Percentiles rank a stretch among this genome's conserved stretches.
Evolutionary conservation across 2,113 vertebrate species (phyloP).

Genomic region (Ramphastos sulfuratus): DNA sequence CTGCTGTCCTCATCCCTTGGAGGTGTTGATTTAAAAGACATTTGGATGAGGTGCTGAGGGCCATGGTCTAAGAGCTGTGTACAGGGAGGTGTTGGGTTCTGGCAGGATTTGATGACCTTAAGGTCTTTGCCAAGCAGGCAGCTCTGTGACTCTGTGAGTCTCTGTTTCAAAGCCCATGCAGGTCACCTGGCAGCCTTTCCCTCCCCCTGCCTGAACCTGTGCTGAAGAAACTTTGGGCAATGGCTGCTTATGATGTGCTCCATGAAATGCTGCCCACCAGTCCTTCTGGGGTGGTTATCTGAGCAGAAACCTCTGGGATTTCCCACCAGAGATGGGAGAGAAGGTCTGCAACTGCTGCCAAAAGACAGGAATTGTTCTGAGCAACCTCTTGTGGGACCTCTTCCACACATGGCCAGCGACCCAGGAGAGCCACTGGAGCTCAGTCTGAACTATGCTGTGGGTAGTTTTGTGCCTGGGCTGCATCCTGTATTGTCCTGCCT

Average conservation of each 20-base stretch:
- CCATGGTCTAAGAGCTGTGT: no score
- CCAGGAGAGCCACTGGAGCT: neutral
- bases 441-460: neutral
- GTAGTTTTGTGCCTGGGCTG: neutral
- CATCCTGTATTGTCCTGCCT: neutral
- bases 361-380: neutral
- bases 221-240: neutral
- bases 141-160: no score
- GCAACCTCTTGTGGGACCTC: fast-evolving
- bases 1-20: no score
- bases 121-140: no score
- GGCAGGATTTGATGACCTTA: no score
- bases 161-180: neutral
- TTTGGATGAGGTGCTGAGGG: no score
- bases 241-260: neutral
- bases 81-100: no score
- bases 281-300: neutral
- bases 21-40: no score
- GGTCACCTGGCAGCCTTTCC: neutral
- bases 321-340: neutral
- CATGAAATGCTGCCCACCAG: neutral
- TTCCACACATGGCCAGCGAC: neutral
- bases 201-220: neutral
- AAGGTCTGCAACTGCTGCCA: neutral
- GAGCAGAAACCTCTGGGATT: neutral